Percentiles rank a stretch among this genome's conserved stretches.
Evolutionary conservation across 1,140 invertebrate genomes (phyloP).

Genomic region (Ylistrum balloti): DNA sequence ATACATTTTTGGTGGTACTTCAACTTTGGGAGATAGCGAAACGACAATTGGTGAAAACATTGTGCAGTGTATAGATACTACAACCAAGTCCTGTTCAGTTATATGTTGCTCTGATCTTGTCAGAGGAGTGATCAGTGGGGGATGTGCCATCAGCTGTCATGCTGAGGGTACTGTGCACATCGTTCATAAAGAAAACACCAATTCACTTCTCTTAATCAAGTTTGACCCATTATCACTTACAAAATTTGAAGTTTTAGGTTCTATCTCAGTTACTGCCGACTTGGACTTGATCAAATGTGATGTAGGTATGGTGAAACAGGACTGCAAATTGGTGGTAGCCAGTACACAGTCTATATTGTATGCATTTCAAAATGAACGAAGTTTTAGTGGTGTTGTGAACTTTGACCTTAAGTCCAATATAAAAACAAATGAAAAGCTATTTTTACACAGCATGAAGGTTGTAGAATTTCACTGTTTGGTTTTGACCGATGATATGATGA

Average conservation of each 20-base stretch:
- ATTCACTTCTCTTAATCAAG: not conserved
- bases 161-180: not conserved
- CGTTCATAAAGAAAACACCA: not conserved
- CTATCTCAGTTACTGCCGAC: not conserved
- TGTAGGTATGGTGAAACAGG: not conserved
- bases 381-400: not conserved
- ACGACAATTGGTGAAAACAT: not conserved
- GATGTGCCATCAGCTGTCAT: not conserved
- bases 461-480: not conserved
- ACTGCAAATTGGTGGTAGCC: not conserved
- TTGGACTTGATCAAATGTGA: not conserved
- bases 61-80: conserved; percentile 5
- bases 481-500: not conserved
- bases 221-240: not conserved
- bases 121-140: not conserved
- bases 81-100: not conserved
- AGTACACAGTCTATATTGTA: not conserved
- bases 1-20: not conserved
- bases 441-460: not conserved
- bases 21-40: not conserved
- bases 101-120: not conserved
- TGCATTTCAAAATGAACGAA: no score
- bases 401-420: not conserved
- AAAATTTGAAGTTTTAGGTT: not conserved
- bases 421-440: not conserved